Base-by-base conservation (phyloP, 2,888 invertebrate species). In the Chrysodeixis includens region DNA sequence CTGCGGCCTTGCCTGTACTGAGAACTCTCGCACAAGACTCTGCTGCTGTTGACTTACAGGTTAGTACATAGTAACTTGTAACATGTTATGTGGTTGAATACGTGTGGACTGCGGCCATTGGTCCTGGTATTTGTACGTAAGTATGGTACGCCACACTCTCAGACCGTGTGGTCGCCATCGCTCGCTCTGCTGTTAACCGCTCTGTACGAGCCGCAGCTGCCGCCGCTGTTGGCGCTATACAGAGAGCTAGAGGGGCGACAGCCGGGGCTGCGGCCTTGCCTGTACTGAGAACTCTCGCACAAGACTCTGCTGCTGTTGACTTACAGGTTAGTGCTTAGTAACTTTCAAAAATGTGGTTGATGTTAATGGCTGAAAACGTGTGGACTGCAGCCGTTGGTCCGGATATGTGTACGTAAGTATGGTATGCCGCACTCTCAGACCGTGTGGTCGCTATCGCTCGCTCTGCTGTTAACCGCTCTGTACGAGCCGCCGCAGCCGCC, bases 251-350 rank as follows among this genome's bases (percentile, higher is more conserved):
- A 0, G 99, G 99, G 8, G 98, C 99, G 6, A 98, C 99, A 0
- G 98, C 99, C 1, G 98, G 98, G 74, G 99, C 99, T 86, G 98
- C 99, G 1, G 99, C 99, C 88, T 98, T 99, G 81, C 99, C 99
- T 46, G 99, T 99, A 87, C 91, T 99, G 54, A 94, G 99, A 20
- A 99, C 99, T 0, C 93, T 99, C 44, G 99, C 99, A 0, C 99
- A 99, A 92, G 99, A 99, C 89, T 96, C 97, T 62, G 97, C 98
- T 0, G 98, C 99, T 30, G 98, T 99, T 0, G 97, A 99, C 71
- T 98, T 99, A n/a, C 99, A 99, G 96, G 98, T 97, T 78, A 83
- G 74, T n/a, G n/a, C n/a, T n/a, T n/a, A n/a, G n/a, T n/a, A n/a
- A n/a, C n/a, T n/a, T n/a, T n/a, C n/a, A n/a, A n/a, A n/a, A n/a